These are phyloP conservation scores for Prunella fulvescens DNA, from an alignment of 2,113 vertebrate species.

Conservation along the genomic window DNA sequence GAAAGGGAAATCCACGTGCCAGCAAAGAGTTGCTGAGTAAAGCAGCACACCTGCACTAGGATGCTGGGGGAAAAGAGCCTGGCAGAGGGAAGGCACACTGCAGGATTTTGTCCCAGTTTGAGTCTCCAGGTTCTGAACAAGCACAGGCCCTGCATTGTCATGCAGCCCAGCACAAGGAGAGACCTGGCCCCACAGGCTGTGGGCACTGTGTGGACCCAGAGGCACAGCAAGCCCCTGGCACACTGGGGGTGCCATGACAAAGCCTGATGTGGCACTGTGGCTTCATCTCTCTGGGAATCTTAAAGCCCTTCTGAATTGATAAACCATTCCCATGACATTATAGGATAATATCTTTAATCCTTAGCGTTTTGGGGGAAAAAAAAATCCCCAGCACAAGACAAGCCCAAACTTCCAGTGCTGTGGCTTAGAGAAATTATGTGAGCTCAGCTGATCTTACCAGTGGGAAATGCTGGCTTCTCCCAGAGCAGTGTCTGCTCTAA, in stretches of 20 bases:
- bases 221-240: background rate
- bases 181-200: accelerated
- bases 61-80: background rate
- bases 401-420: background rate
- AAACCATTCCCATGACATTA: background rate
- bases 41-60: background rate
- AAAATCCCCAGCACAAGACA: background rate
- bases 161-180: accelerated
- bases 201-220: accelerated
- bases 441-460: background rate
- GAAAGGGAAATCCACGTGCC: background rate
- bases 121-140: accelerated
- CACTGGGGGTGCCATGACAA: accelerated
- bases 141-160: background rate
- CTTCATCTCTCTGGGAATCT: background rate
- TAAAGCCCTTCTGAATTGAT: background rate
- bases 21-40: accelerated
- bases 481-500: background rate
- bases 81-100: background rate
- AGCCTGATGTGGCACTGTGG: accelerated
- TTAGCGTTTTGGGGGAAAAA: background rate
- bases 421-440: background rate
- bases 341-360: background rate
- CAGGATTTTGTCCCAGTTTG: background rate
- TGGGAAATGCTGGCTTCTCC: background rate